Evolutionary conservation across 53 echinoderm and acorn worm species (phyloP).

Genomic region (Zoroaster sp.): DNA sequence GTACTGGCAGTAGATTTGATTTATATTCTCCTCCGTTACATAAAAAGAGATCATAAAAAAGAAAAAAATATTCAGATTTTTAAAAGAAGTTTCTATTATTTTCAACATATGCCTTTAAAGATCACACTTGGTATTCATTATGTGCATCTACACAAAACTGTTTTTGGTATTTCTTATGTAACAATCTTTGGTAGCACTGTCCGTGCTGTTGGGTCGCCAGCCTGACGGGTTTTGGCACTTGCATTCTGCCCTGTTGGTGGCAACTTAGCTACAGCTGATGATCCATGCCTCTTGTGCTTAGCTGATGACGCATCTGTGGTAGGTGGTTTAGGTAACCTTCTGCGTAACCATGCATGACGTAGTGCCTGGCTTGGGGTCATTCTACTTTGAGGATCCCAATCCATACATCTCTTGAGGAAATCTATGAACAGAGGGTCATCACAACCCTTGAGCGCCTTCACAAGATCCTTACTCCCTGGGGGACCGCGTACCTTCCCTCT

Average conservation of each 20-base stretch:
- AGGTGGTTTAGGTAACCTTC: constrained; percentile 95
- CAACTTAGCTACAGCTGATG: constrained; percentile 89
- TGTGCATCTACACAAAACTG: neutral
- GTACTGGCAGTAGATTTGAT: neutral
- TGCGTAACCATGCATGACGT: constrained; percentile 95
- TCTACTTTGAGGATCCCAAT: constrained; percentile 94
- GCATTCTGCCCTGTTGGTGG: constrained; percentile 86
- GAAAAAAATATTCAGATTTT: neutral
- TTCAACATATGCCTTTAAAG: constrained; percentile 9
- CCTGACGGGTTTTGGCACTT: constrained; percentile 83
- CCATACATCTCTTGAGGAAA: constrained; percentile 91
- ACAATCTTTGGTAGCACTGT: constrained; percentile 99
- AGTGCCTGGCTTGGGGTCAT: constrained; percentile 98
- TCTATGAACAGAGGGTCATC: constrained; percentile 96
- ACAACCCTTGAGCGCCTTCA: constrained; percentile 95
- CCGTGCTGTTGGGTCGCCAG: constrained; percentile 70
- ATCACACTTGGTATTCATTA: constrained; percentile 9
- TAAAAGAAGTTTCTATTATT: neutral
- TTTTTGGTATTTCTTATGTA: constrained; percentile 55
- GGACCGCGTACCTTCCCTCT: constrained; percentile 95
- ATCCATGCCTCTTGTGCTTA: constrained; percentile 91
- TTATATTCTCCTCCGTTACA: neutral
- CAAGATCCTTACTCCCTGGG: constrained; percentile 95
- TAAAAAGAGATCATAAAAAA: neutral
- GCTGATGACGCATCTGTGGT: constrained; percentile 75